Evolutionary conservation across 1,140 invertebrate genomes (phyloP).

Genomic region (Drosophila subpulchrella): DNA sequence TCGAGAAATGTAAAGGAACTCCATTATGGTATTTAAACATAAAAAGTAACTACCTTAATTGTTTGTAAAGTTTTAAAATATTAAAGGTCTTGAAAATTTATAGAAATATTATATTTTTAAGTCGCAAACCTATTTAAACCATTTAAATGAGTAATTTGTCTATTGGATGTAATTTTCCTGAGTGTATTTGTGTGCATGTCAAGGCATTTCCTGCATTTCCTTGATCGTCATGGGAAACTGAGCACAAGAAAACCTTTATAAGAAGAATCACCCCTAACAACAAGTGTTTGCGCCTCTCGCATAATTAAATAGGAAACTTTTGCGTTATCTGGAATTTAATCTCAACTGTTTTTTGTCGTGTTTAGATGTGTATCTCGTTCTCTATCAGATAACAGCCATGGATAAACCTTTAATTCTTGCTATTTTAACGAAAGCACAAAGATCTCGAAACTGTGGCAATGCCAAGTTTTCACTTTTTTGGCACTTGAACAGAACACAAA

Average conservation of each 20-base stretch:
- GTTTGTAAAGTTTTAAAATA: background rate
- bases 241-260: constrained; percentile 43
- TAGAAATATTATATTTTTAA: background rate
- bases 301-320: constrained; percentile 43
- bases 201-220: constrained; percentile 63
- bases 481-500: constrained; percentile 34
- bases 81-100: background rate
- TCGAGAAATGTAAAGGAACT: background rate
- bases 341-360: constrained; percentile 16
- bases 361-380: constrained; percentile 5
- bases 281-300: constrained; percentile 33
- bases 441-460: constrained; percentile 30
- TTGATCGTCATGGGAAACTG: constrained; percentile 72
- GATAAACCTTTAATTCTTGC: constrained; percentile 35
- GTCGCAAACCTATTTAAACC: background rate
- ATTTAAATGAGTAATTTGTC: background rate
- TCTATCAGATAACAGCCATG: constrained; percentile 16
- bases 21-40: too few species aligned
- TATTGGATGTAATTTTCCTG: background rate
- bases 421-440: background rate
- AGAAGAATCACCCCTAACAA: constrained; percentile 37
- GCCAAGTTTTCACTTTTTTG: constrained; percentile 20
- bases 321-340: constrained; percentile 54
- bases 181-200: constrained; percentile 37
- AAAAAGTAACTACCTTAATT: background rate